A percentile compares a stretch with the other conserved stretches of the same genome.
Evolutionary conservation across 2,888 invertebrate genomes (phyloP).

Genomic region (Petrolisthes manimaculis): DNA sequence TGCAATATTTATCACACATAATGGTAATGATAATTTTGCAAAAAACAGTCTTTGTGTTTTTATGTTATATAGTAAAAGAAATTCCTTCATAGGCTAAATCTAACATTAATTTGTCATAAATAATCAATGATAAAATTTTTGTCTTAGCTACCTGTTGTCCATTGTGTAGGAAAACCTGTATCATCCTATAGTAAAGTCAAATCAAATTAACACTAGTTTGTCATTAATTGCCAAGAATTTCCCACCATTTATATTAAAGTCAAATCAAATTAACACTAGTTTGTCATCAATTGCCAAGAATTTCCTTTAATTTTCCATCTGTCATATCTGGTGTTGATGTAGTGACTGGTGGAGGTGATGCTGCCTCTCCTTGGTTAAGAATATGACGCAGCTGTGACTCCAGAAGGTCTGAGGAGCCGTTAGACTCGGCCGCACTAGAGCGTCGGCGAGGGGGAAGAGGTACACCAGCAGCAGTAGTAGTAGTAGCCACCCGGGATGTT

Average conservation of each 20-base stretch:
- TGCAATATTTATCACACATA: no score
- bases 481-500: slow-evolving; percentile 42
- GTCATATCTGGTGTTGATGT: slow-evolving; percentile 46
- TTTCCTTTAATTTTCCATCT: slow-evolving; percentile 56
- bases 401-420: slow-evolving; percentile 20
- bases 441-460: slow-evolving; percentile 20
- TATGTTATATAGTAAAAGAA: no score
- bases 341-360: slow-evolving; percentile 48
- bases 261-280: no score
- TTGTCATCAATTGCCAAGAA: slow-evolving; percentile 44
- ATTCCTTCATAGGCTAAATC: no score
- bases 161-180: no score
- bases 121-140: no score
- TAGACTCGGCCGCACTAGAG: background rate
- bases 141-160: no score
- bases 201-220: no score
- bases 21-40: no score
- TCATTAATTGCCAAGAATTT: slow-evolving; percentile 50
- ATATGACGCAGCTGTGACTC: slow-evolving; percentile 52
- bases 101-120: no score
- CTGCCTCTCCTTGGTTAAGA: slow-evolving; percentile 51
- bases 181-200: no score
- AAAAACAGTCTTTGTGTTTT: no score
- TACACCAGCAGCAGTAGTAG: slow-evolving; percentile 14
- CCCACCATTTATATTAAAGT: slow-evolving; percentile 44